Evolutionary conservation across 2,888 invertebrate genomes (phyloP), one percentile per base, ranked within the genome.

Genomic region (Plutella xylostella): DNA sequence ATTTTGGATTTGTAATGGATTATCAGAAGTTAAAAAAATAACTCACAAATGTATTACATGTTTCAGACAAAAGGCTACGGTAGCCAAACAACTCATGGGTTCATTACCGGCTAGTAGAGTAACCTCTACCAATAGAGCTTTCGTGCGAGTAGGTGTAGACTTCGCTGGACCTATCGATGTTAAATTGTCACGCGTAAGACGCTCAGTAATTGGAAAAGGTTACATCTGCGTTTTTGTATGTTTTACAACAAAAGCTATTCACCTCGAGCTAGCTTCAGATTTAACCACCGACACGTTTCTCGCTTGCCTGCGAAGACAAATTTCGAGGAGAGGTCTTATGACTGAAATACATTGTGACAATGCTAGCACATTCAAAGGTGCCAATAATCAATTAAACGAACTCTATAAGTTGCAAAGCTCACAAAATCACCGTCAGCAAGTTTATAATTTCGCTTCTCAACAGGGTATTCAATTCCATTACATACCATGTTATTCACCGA

Each of bases 401-500:
- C 18, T 15, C 19, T 30, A 41, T 17, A 17, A 17, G 14, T 18
- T 30, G 6, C 12, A 12, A 3, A 30, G 9, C 12, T 30, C 25
- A 6, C 12, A n/a, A 11, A 11, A 7, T 11, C 30, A 19, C 18
- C 30, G 31, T 12, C 7, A 28, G 14, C 12, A 19, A 19, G 20
- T 37, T 11, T 20, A 37, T 19, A 4, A 12, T 14, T 20, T 19
- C 4, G 37, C 37, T 4, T 30, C 44, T 1, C 17, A 43, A 18
- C 46, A 45, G 17, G 47, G 34, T 9, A 43, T 46, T 18, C 4
- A 3, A n/a, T 46, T 46, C 45, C 20, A 49, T 55, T 21, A 58
- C 38, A 59, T 55, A 38, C 57, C 60, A 1, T 49, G 56, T n/a
- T 51, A 50, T 30, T 53, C 57, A 12, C 58, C 58, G 1, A 52